phyloP scores from a whole-genome alignment of 2,113 vertebrate genomes.

The Cariama cristata region DNA sequence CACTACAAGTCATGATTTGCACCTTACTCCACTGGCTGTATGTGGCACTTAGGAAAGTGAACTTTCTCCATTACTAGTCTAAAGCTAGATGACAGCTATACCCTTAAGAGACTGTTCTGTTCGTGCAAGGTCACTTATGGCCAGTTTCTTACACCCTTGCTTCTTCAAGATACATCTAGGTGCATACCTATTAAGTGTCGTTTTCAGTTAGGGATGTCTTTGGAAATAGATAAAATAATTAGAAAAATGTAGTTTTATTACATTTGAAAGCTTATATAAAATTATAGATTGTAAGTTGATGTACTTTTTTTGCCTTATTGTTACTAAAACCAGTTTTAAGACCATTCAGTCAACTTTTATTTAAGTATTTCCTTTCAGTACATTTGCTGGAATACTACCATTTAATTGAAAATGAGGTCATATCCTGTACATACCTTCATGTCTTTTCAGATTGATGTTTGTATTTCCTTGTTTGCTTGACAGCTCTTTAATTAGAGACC shows the following conservation, averaged over 20 bases:
- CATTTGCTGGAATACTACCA: not conserved
- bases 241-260: not conserved
- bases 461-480: not conserved
- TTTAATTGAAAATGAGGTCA: not conserved
- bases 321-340: not conserved
- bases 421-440: not conserved
- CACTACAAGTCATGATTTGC: rapidly evolving
- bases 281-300: not conserved
- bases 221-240: not conserved
- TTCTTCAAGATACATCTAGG: not conserved
- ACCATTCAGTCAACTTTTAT: not conserved
- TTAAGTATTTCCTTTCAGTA: not conserved
- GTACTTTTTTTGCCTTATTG: not conserved
- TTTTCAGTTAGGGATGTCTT: not conserved
- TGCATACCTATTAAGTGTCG: not conserved
- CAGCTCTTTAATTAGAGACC: not conserved
- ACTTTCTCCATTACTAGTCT: not conserved
- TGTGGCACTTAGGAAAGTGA: not conserved
- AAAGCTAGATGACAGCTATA: not conserved
- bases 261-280: not conserved
- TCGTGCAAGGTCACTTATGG: not conserved
- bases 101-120: not conserved
- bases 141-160: not conserved
- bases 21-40: not conserved
- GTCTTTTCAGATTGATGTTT: not conserved